Percentiles rank a stretch among this genome's conserved stretches.
These are phyloP conservation scores for Mylabris phalerata DNA, from an alignment of 1,140 invertebrate genomes.

Conservation along the genomic window DNA sequence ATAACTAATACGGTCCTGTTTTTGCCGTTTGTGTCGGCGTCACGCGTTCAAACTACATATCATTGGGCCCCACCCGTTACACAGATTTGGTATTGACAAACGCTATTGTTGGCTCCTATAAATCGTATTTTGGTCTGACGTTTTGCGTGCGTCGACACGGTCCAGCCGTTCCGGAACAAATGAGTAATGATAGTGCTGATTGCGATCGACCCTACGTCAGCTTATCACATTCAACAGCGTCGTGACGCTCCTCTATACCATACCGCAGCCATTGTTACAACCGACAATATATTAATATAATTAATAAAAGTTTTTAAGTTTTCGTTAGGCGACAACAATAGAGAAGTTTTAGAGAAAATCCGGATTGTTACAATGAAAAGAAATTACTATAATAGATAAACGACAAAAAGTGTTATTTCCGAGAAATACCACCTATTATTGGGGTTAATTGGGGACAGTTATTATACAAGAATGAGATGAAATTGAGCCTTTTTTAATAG, in stretches of 20 bases:
- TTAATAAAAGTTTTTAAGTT: too few species aligned
- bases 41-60: constrained; percentile 33
- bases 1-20: too few species aligned
- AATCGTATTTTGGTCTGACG: constrained; percentile 31
- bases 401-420: too few species aligned
- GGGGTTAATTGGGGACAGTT: too few species aligned
- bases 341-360: too few species aligned
- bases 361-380: too few species aligned
- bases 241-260: not conserved
- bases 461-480: too few species aligned
- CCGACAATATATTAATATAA: too few species aligned
- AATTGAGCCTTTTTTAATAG: too few species aligned
- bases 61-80: constrained; percentile 29
- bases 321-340: too few species aligned
- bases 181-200: constrained; percentile 25
- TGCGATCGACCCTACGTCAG: constrained; percentile 5
- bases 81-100: constrained; percentile 36
- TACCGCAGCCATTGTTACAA: not conserved
- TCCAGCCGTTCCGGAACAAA: constrained; percentile 34
- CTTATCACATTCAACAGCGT: constrained; percentile 14
- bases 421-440: too few species aligned
- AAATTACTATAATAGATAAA: too few species aligned
- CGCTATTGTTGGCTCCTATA: constrained; percentile 34
- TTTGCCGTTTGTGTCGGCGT: constrained; percentile 20
- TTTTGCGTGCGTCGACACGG: constrained; percentile 36